phyloP scores from a whole-genome alignment of 2,797 vertebrate species.

The Rousettus madagascariensis region DNA sequence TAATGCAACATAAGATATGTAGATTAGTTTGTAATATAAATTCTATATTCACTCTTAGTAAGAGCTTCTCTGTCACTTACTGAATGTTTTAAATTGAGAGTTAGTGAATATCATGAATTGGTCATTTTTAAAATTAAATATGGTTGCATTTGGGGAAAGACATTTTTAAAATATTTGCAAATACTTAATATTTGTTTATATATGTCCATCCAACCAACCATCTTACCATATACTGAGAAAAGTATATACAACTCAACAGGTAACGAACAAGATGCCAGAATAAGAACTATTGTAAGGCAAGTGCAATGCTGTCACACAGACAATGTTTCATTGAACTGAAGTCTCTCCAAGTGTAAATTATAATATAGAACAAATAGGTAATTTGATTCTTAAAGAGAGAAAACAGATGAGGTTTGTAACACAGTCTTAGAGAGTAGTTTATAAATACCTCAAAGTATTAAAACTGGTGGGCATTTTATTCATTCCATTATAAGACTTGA shows the following conservation, averaged over 20 bases:
- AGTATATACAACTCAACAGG: background rate
- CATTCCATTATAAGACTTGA: background rate
- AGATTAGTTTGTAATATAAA: background rate
- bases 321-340: background rate
- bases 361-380: background rate
- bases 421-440: background rate
- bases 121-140: background rate
- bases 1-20: background rate
- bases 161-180: background rate
- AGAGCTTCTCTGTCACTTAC: background rate
- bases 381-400: background rate
- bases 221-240: background rate
- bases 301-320: background rate
- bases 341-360: background rate
- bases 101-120: background rate
- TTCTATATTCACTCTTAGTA: background rate
- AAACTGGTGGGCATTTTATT: slow-evolving; percentile 16
- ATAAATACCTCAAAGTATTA: background rate
- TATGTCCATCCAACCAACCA: background rate
- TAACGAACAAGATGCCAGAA: background rate
- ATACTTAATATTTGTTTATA: background rate
- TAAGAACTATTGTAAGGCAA: background rate
- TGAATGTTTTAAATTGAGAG: background rate
- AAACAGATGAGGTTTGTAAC: background rate
- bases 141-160: background rate